Conservation (phyloP, 2,797 vertebrate genomes). For the Gymnothorax reevesii region DNA sequence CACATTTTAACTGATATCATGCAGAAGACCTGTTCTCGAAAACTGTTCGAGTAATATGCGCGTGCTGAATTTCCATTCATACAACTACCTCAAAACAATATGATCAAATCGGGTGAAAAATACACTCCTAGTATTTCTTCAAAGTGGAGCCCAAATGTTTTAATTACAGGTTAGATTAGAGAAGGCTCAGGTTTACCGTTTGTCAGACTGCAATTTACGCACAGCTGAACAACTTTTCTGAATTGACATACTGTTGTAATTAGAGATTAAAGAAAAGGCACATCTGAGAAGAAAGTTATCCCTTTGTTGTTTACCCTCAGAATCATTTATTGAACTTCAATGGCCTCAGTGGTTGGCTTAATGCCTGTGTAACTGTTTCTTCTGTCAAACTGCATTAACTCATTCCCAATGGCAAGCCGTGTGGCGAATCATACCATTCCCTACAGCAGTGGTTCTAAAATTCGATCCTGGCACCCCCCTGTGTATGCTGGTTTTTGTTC, state of each 20-base stretch:
- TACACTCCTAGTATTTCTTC: background rate
- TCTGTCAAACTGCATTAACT: background rate
- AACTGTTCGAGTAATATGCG: background rate
- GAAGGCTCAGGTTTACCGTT: background rate
- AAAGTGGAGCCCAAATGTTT: conserved; percentile 3
- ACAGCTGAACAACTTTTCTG: background rate
- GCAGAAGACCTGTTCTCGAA: background rate
- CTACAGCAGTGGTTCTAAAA: too few relatives aligned
- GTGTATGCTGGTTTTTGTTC: too few relatives aligned
- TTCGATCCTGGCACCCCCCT: too few relatives aligned
- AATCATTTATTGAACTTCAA: conserved; percentile 22
- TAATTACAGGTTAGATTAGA: background rate
- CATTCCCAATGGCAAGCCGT: too few relatives aligned
- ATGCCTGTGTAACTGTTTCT: background rate
- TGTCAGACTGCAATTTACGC: background rate
- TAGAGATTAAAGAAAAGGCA: conserved; percentile 17
- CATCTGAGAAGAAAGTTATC: conserved; percentile 17
- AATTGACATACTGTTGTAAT: conserved; percentile 6
- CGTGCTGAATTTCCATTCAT: background rate
- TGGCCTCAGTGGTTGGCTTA: conserved; percentile 6
- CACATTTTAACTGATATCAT: background rate
- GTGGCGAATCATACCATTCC: too few relatives aligned
- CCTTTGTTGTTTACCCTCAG: conserved; percentile 13
- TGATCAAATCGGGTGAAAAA: background rate
- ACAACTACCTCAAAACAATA: background rate